phyloP scores from a whole-genome alignment of 1,140 invertebrate genomes.

The Drosophila lacertosa region DNA sequence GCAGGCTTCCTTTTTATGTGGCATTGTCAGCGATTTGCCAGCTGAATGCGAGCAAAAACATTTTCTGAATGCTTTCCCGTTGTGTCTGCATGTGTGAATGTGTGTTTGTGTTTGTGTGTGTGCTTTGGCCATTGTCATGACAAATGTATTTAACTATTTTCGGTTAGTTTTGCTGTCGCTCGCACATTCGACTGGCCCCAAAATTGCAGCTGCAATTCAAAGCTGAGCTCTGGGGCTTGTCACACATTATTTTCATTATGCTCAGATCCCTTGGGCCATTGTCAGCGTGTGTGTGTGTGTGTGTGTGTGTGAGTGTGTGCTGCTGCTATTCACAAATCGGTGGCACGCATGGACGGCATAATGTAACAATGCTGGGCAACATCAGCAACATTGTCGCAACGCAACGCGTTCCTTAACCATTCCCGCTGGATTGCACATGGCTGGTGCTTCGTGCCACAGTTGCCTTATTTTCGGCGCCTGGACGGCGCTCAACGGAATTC shows the following conservation, averaged over 20 bases:
- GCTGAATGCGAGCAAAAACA: constrained; percentile 73
- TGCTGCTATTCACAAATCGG: constrained; percentile 66
- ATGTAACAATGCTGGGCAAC: constrained; percentile 51
- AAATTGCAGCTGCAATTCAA: constrained; percentile 51
- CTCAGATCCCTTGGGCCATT: constrained; percentile 42
- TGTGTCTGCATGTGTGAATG: neutral
- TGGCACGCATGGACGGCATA: constrained; percentile 66
- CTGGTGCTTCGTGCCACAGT: constrained; percentile 23
- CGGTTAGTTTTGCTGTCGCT: constrained; percentile 54
- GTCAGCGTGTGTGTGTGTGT: constrained; percentile 9
- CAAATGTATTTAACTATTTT: constrained; percentile 82
- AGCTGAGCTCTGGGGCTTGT: constrained; percentile 66
- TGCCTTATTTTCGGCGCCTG: constrained; percentile 25
- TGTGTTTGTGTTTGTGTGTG: neutral
- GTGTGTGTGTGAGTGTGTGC: constrained; percentile 20
- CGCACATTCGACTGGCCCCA: constrained; percentile 49
- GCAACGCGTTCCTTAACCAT: constrained; percentile 13
- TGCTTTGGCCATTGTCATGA: constrained; percentile 65
- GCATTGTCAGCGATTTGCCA: constrained; percentile 79
- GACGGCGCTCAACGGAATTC: constrained; percentile 33
- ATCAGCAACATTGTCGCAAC: constrained; percentile 40
- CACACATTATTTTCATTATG: constrained; percentile 81
- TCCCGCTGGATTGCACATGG: constrained; percentile 36
- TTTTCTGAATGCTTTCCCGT: constrained; percentile 66
- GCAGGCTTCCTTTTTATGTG: constrained; percentile 43